phyloP scores from a whole-genome alignment of 2,888 invertebrate genomes.

The Yponomeuta evonymella region DNA sequence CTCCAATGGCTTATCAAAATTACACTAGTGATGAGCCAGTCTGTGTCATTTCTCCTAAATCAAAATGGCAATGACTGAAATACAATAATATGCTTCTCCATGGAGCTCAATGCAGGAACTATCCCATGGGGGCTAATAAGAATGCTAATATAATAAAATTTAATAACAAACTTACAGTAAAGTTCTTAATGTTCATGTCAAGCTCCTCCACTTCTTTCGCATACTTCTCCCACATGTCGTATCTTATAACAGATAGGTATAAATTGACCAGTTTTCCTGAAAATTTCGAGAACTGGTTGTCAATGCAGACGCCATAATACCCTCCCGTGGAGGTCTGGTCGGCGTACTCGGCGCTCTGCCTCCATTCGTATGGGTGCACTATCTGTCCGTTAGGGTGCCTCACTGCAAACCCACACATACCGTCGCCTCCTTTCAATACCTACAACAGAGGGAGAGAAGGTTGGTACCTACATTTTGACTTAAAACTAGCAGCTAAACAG shows the following conservation, averaged over 20 bases:
- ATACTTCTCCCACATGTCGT: conserved; percentile 95
- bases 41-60: too few relatives aligned
- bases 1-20: too few relatives aligned
- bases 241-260: conserved; percentile 92
- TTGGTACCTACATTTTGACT: neutral
- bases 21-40: too few relatives aligned
- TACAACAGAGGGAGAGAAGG: conserved; percentile 43
- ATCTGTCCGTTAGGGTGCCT: conserved; percentile 89
- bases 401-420: conserved; percentile 94
- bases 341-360: conserved; percentile 91
- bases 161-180: conserved; percentile 80
- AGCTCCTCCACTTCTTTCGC: conserved; percentile 91
- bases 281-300: conserved; percentile 94
- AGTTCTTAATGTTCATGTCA: conserved; percentile 92
- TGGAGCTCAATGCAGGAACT: too few relatives aligned
- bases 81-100: too few relatives aligned
- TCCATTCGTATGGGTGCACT: conserved; percentile 94
- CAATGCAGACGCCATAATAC: conserved; percentile 93
- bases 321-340: conserved; percentile 88
- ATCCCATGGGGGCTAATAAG: too few relatives aligned
- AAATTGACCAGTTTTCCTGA: conserved; percentile 92
- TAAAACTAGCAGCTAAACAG: neutral
- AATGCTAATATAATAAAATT: neutral
- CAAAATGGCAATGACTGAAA: too few relatives aligned
- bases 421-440: conserved; percentile 95